phyloP scores from a whole-genome alignment of 2,888 invertebrate genomes.

The Folsomia manolachei region DNA sequence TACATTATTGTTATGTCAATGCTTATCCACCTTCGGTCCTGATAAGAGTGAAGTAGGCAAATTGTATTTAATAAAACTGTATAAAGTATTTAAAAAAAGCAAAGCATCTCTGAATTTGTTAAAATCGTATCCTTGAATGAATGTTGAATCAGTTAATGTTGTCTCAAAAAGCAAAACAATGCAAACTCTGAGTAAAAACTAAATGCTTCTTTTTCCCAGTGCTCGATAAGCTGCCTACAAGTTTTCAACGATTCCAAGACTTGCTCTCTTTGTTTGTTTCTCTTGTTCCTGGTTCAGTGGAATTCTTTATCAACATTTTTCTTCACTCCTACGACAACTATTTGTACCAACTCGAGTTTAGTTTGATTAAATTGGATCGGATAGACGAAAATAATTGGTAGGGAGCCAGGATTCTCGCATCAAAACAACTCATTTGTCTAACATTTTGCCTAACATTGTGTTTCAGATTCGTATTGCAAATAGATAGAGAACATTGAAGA shows the following conservation, averaged over 20 bases:
- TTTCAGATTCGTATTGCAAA: background rate
- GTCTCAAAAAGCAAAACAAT: too few relatives aligned
- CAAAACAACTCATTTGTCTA: slow-evolving; percentile 6
- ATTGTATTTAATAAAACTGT: too few relatives aligned
- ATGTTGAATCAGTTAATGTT: too few relatives aligned
- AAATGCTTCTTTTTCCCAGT: background rate
- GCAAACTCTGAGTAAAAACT: background rate
- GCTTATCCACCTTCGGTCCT: too few relatives aligned
- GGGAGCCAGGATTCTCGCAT: background rate
- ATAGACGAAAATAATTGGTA: background rate
- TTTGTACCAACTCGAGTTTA: background rate
- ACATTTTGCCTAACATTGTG: background rate
- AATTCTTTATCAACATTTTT: background rate
- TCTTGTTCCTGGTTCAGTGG: background rate
- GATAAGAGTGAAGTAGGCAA: too few relatives aligned
- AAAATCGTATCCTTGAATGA: too few relatives aligned
- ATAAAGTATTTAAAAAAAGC: too few relatives aligned
- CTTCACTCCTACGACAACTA: background rate
- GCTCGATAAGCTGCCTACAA: too few relatives aligned
- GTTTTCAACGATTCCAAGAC: too few relatives aligned
- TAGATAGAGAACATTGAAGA: background rate
- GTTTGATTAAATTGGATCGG: background rate
- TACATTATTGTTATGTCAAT: too few relatives aligned
- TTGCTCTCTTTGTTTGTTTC: background rate
- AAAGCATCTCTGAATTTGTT: too few relatives aligned